Conservation (phyloP, 64 coral and sea anemone genomes). For the Montipora cactus region DNA sequence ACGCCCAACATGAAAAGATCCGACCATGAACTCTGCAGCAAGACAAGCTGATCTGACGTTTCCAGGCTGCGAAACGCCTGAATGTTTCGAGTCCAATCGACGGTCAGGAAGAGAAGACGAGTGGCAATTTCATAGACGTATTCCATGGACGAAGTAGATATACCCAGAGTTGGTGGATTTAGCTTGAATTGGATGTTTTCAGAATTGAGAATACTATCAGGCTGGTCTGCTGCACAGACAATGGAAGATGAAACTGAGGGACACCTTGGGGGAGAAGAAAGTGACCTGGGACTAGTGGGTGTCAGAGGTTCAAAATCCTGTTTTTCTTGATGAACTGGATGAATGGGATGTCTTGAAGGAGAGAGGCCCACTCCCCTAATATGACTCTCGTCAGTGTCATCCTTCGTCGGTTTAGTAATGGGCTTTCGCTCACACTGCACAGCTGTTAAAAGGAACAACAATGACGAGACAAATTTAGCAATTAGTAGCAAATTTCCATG, state of each 20-base stretch:
- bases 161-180: constrained; percentile 69
- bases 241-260: background rate
- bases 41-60: constrained; percentile 80
- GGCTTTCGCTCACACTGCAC: constrained; percentile 98
- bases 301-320: background rate
- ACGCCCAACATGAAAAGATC: constrained; percentile 94
- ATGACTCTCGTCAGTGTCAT: background rate
- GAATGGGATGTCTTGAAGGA: background rate
- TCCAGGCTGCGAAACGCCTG: constrained; percentile 75
- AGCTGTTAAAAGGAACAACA: constrained; percentile 42
- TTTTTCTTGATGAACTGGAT: constrained; percentile 2
- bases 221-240: background rate
- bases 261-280: background rate
- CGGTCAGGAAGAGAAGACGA: constrained; percentile 92
- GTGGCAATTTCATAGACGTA: constrained; percentile 98
- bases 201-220: constrained; percentile 38
- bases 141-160: constrained; percentile 87
- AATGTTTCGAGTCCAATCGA: constrained; percentile 92
- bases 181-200: constrained; percentile 86
- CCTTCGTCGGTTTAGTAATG: constrained; percentile 3
- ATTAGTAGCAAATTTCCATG: too few species aligned
- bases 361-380: background rate
- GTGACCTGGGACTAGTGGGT: background rate
- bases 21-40: constrained; percentile 87
- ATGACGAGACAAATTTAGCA: too few species aligned